A percentile compares a stretch with the other conserved stretches of the same genome.
phyloP scores from a whole-genome alignment of 2,888 invertebrate genomes.

The Drosophila birchii region DNA sequence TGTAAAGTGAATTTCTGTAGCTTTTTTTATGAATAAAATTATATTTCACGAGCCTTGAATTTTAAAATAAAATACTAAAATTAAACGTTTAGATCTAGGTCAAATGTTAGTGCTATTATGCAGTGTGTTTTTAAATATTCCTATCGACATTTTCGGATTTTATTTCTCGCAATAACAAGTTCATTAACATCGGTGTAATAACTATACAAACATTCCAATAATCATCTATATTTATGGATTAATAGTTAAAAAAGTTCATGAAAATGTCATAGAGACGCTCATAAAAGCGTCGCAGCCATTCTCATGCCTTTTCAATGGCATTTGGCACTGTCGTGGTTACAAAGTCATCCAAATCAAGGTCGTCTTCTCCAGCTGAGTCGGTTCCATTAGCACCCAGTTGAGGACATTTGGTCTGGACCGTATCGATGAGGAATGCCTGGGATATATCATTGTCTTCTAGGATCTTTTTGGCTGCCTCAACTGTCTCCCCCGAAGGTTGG shows the following conservation, averaged over 20 bases:
- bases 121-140: background rate
- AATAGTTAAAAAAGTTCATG: conserved; percentile 58
- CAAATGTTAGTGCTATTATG: background rate
- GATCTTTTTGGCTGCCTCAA: conserved; percentile 69
- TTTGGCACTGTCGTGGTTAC: conserved; percentile 53
- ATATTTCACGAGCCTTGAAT: background rate
- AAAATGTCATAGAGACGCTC: conserved; percentile 72
- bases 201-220: background rate
- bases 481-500: conserved; percentile 58
- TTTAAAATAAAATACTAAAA: background rate
- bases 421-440: conserved; percentile 69
- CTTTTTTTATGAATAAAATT: background rate
- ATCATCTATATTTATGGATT: background rate
- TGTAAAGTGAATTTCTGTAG: background rate
- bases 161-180: conserved; percentile 11
- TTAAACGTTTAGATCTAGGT: background rate
- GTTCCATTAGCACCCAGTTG: conserved; percentile 51
- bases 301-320: conserved; percentile 69
- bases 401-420: conserved; percentile 73
- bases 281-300: conserved; percentile 72
- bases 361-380: background rate
- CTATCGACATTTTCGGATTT: background rate
- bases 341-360: conserved; percentile 47
- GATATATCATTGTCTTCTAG: conserved; percentile 74
- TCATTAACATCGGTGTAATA: conserved; percentile 1